Base-by-base conservation (phyloP, 2,797 vertebrate genomes). In the Eulemur rubriventer region DNA sequence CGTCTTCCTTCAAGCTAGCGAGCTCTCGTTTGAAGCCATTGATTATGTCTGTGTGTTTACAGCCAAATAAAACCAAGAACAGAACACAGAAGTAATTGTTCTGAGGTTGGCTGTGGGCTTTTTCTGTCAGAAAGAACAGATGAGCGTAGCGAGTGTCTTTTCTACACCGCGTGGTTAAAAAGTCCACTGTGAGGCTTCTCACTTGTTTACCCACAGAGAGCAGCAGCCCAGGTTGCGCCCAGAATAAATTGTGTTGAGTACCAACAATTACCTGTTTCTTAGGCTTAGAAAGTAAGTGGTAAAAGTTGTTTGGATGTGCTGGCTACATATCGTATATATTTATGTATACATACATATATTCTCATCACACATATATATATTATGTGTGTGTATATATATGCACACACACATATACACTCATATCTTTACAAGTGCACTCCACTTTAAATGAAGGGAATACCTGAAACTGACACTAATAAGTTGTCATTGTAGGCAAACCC, bases 21-120 rank as follows among this genome's bases (percentile, higher is more conserved):
- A 52, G 79, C 73, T 96, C 38, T 26, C 4, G 3, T 91, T 57
- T 41, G 61, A 83, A 94, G 76, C 69, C 41, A 84, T 48, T 83
- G 91, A 79, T 94, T 91, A 38, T 46, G 65, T 59, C 75, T 85
- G 50, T 30, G 9, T 79, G 75, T 97, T 95, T 76, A 93, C 48
- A 90, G 55, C 61, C 84, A 92, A 93, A 95, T 89, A 81, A 96
- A 97, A 84, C 43, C 69, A 46, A 48, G 46, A 87, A 26, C 14
- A 85, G 72, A 55, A 48, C 59, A 67, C 50, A 33, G 85, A 73
- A 59, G 63, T 35, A 8, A 73, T 89, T 81, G 86, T 63, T 82
- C 41, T 38, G 82, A 93, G 80, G 20, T 81, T 69, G 82, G 52
- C 92, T 61, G n/a, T 48, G 24, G 92, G 55, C 52, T 73, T 50